Percentiles rank a stretch among this genome's conserved stretches.
Conservation (phyloP, 2,113 vertebrate species). For the Lamprologus speciosus region DNA sequence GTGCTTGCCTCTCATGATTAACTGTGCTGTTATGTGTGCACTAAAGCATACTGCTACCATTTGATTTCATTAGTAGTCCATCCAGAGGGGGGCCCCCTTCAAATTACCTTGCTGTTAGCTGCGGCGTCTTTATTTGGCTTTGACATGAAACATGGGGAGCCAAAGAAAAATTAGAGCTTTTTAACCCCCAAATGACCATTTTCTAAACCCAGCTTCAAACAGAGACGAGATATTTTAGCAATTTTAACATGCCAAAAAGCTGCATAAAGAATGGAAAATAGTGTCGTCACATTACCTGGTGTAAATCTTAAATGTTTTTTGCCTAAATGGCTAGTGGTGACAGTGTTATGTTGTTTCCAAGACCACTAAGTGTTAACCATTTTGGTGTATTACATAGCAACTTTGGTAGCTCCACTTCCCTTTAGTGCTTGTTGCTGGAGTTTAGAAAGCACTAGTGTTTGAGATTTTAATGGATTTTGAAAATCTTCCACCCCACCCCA, state of each 20-base stretch:
- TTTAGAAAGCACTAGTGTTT: neutral
- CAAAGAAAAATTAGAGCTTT: neutral
- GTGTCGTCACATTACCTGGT: neutral
- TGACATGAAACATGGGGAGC: neutral
- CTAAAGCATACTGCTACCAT: neutral
- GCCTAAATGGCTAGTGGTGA: neutral
- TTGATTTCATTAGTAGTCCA: constrained; percentile 24
- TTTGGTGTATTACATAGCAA: neutral
- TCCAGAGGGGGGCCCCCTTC: neutral
- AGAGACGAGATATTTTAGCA: neutral
- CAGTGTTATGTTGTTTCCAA: neutral
- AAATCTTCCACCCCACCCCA: neutral
- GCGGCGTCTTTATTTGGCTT: neutral
- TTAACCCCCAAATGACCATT: neutral
- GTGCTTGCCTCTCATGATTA: neutral
- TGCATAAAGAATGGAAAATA: neutral
- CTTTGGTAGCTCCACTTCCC: neutral
- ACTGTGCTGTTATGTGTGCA: neutral
- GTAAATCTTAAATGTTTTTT: neutral
- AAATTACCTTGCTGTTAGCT: neutral
- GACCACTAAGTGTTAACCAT: neutral
- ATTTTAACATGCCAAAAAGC: neutral
- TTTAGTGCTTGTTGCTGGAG: neutral
- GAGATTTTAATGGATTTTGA: neutral
- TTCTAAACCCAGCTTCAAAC: neutral